Conservation (phyloP, 2,888 invertebrate species). For the Acanthosepion lycidas region DNA sequence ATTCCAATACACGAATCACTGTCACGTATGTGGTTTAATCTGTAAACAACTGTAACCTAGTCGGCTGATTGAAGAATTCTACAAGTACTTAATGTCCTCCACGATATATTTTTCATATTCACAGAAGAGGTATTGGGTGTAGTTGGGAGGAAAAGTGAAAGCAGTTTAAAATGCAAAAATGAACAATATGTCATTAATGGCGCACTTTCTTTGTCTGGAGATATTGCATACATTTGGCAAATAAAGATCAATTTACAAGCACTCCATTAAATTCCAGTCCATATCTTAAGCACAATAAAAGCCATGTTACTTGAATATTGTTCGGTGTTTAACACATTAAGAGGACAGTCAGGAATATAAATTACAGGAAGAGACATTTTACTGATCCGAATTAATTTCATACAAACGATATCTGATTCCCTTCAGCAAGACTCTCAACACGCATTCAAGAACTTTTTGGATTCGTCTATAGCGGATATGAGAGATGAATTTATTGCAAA, state of each 20-base stretch:
- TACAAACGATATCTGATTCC: not conserved
- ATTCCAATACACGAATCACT: no score
- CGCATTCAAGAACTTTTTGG: not conserved
- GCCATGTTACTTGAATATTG: not conserved
- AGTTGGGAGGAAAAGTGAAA: not conserved
- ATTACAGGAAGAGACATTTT: not conserved
- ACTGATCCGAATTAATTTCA: constrained; percentile 9
- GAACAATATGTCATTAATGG: constrained; percentile 10
- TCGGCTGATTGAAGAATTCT: no score
- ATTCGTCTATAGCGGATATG: not conserved
- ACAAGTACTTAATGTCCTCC: no score
- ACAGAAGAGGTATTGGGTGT: no score
- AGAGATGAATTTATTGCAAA: not conserved
- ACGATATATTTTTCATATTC: not conserved
- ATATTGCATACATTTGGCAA: not conserved
- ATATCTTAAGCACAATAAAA: not conserved
- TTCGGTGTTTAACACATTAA: not conserved
- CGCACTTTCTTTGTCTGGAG: not conserved
- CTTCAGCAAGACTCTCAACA: not conserved
- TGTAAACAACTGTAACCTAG: no score
- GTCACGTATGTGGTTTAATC: no score
- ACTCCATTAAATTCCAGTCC: constrained; percentile 17
- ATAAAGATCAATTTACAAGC: not conserved
- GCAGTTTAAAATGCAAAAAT: not conserved
- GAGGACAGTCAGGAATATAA: not conserved